Conservation (phyloP, 2,113 vertebrate genomes). For the Rutilus rutilus region DNA sequence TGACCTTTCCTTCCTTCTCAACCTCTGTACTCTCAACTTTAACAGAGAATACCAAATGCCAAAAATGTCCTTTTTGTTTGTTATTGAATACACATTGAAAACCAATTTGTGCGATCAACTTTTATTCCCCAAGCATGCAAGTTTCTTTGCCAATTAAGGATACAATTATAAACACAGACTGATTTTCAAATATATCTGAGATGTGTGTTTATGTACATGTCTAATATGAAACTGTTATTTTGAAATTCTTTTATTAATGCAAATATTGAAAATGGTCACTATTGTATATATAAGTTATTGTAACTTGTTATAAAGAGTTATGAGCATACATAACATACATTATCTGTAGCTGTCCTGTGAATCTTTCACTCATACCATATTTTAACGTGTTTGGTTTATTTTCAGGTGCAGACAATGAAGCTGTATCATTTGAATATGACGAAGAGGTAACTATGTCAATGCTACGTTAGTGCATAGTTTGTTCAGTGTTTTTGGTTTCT, state of each 20-base stretch:
- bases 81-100: conserved; percentile 15
- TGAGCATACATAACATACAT: too few species aligned
- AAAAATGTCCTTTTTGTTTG: neutral
- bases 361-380: neutral
- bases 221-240: neutral
- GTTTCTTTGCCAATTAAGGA: neutral
- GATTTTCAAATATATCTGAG: neutral
- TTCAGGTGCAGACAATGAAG: conserved; percentile 65
- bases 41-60: neutral
- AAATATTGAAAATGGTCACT: neutral
- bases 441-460: conserved; percentile 62
- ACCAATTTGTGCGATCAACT: conserved; percentile 6
- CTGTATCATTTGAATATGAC: conserved; percentile 62
- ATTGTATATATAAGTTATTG: too few species aligned
- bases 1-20: conserved; percentile 27
- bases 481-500: neutral
- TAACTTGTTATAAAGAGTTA: too few species aligned
- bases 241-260: neutral
- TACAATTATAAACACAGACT: neutral
- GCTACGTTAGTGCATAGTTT: neutral
- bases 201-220: neutral
- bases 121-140: neutral
- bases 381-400: conserved; percentile 57
- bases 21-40: neutral
- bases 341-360: neutral